A percentile compares a stretch with the other conserved stretches of the same genome.
phyloP scores from a whole-genome alignment of 2,797 vertebrate species.

The Lutjanus campechanus region DNA sequence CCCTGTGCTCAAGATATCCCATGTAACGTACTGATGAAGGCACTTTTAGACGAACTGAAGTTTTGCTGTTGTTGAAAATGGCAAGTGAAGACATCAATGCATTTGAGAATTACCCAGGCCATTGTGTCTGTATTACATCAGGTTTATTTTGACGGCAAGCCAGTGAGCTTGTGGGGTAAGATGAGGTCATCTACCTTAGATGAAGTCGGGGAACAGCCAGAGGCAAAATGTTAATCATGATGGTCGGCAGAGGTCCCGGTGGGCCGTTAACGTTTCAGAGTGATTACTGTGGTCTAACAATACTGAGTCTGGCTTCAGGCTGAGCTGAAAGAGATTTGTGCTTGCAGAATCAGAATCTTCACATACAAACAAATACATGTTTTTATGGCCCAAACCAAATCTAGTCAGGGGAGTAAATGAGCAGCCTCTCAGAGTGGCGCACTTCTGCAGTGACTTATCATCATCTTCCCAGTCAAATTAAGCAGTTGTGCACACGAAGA shows the following conservation, averaged over 20 bases:
- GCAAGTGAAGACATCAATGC: not conserved
- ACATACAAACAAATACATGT: slow-evolving; percentile 8
- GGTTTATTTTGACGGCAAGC: slow-evolving; percentile 6
- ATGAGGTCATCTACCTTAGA: slow-evolving; percentile 28
- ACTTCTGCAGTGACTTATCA: not conserved
- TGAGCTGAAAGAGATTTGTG: slow-evolving; percentile 11
- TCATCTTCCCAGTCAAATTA: not conserved
- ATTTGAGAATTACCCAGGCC: not conserved
- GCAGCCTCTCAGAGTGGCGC: not conserved
- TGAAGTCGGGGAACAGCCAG: slow-evolving; percentile 12
- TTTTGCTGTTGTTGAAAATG: not conserved
- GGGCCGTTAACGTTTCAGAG: slow-evolving; percentile 30
- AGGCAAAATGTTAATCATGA: slow-evolving; percentile 32
- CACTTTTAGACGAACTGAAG: not conserved
- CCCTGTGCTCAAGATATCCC: too few species aligned
- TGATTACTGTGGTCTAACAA: slow-evolving; percentile 28
- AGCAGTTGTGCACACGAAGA: not conserved
- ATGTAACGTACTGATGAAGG: not conserved
- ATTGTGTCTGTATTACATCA: slow-evolving; percentile 8
- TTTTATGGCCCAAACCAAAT: not conserved
- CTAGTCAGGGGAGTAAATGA: not conserved
- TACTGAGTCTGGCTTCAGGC: slow-evolving; percentile 31
- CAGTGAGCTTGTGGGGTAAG: not conserved
- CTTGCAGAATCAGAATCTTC: slow-evolving; percentile 11
- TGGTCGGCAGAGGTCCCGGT: slow-evolving; percentile 16